Conservation (phyloP, 2,888 invertebrate genomes). For the Tachina lurida region DNA sequence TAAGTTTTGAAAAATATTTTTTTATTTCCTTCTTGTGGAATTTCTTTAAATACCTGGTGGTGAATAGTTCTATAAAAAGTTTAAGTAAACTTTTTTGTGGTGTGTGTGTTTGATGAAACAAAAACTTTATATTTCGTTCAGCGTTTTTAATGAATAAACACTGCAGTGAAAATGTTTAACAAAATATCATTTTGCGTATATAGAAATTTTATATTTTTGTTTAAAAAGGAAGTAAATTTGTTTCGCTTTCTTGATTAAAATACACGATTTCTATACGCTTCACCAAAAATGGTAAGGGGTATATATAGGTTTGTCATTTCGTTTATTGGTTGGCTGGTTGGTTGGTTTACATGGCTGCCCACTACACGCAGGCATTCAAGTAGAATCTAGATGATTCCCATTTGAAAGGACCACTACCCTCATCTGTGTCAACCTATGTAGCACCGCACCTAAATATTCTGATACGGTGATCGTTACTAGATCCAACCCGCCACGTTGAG, state of each 20-base stretch:
- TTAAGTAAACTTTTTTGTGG: constrained; percentile 1
- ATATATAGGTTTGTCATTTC: too few relatives aligned
- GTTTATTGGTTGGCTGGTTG: too few relatives aligned
- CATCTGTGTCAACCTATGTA: too few relatives aligned
- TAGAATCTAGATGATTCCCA: too few relatives aligned
- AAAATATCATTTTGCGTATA: neutral
- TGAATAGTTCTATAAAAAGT: constrained; percentile 7
- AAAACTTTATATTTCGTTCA: neutral
- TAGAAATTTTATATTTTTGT: neutral
- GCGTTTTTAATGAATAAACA: neutral
- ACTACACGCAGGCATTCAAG: too few relatives aligned
- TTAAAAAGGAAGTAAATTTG: neutral
- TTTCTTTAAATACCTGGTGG: constrained; percentile 17
- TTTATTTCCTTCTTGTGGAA: neutral
- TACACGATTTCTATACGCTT: too few relatives aligned
- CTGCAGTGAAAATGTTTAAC: neutral
- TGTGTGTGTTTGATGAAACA: neutral
- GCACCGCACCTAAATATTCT: too few relatives aligned
- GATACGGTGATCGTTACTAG: too few relatives aligned
- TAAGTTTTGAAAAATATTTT: constrained; percentile 45
- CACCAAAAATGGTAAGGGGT: too few relatives aligned
- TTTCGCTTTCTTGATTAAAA: neutral
- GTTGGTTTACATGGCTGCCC: too few relatives aligned
- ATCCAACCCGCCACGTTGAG: too few relatives aligned
- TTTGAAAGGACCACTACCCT: too few relatives aligned